A percentile compares a stretch with the other conserved stretches of the same genome.
Conservation (phyloP, 2,113 vertebrate species). For the Microtus oregoni region DNA sequence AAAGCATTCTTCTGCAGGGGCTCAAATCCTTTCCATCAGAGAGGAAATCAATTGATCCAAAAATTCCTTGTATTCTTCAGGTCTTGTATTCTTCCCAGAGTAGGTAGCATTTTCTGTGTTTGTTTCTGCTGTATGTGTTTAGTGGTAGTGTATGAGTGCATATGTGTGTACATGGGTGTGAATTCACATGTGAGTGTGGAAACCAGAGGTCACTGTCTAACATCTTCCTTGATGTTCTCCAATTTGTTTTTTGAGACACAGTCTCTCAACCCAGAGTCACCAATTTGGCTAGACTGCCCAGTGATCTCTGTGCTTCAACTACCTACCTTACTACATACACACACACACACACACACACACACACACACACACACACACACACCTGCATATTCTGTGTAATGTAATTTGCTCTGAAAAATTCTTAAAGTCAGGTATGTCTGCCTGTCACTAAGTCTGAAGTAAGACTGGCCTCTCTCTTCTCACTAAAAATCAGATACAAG, state of each 20-base stretch:
- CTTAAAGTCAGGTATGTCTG: not conserved
- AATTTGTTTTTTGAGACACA: not conserved
- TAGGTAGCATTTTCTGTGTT: not conserved
- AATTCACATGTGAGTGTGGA: not conserved
- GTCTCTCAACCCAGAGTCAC: not conserved
- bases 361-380: not conserved
- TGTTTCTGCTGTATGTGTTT: not conserved
- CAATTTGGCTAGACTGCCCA: not conserved
- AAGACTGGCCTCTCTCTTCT: not conserved
- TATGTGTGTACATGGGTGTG: not conserved
- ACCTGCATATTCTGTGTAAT: not conserved
- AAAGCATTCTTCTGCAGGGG: not conserved
- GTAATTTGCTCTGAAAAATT: not conserved
- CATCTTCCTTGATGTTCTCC: not conserved
- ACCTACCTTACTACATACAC: not conserved
- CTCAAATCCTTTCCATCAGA: not conserved
- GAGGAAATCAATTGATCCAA: not conserved
- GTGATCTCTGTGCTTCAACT: not conserved
- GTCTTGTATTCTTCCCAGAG: not conserved
- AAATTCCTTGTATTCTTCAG: not conserved
- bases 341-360: not conserved
- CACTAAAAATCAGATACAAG: not conserved
- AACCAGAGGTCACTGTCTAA: not conserved
- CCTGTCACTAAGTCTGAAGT: constrained; percentile 25
- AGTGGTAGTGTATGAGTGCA: not conserved